Evolutionary conservation across 1,140 invertebrate species (phyloP).

Genomic region (Trigoniulus corallinus): DNA sequence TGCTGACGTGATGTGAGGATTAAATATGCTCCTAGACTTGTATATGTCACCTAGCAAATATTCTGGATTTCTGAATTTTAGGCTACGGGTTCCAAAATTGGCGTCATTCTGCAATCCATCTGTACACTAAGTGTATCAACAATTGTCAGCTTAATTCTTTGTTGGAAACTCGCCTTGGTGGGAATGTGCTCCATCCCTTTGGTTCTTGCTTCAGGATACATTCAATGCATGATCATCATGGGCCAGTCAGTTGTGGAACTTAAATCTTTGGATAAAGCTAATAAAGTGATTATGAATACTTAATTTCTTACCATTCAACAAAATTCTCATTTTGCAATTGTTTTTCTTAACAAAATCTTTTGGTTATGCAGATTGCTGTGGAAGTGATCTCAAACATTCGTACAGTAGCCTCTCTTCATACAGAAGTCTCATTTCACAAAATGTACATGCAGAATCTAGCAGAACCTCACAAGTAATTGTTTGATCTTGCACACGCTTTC

Average conservation of each 20-base stretch:
- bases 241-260: conserved; percentile 42
- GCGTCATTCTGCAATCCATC: conserved; percentile 54
- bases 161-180: conserved; percentile 65
- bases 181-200: conserved; percentile 58
- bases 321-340: conserved; percentile 11
- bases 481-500: not conserved
- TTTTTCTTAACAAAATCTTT: too few relatives aligned
- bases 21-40: conserved; percentile 1
- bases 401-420: conserved; percentile 56
- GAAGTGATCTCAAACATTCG: conserved; percentile 61
- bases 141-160: conserved; percentile 52
- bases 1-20: conserved; percentile 17
- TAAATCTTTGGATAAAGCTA: conserved; percentile 41
- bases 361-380: conserved; percentile 42
- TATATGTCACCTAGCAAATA: not conserved
- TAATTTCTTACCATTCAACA: not conserved
- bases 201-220: conserved; percentile 51
- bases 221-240: conserved; percentile 53
- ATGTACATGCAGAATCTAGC: conserved; percentile 16
- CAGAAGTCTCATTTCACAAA: conserved; percentile 43
- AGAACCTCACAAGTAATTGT: conserved; percentile 29
- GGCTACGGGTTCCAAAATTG: conserved; percentile 63
- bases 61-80: conserved; percentile 19
- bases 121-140: conserved; percentile 53
- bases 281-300: conserved; percentile 21